These are phyloP conservation scores for Brachylomia viminalis DNA, from an alignment of 2,888 invertebrate genomes.

Conservation along the genomic window DNA sequence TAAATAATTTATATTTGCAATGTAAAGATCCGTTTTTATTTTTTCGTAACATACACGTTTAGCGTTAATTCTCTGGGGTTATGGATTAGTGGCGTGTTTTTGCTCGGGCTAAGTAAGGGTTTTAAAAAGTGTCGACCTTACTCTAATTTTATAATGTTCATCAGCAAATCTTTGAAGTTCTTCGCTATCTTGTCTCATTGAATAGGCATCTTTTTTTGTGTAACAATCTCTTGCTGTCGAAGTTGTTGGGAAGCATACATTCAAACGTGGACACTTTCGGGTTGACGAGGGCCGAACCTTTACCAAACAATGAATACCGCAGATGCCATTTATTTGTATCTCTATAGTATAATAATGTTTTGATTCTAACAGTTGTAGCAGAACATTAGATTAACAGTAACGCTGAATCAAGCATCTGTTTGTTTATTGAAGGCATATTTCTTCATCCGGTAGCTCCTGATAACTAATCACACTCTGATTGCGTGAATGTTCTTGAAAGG, in stretches of 20 bases:
- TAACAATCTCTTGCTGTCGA: not conserved
- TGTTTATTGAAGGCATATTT: conserved; percentile 17
- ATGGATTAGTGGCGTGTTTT: conserved; percentile 18
- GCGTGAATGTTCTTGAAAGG: conserved; percentile 5
- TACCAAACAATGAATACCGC: not conserved
- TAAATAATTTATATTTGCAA: conserved; percentile 41
- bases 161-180: not conserved
- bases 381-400: conserved; percentile 5
- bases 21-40: conserved; percentile 39
- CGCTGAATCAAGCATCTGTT: conserved; percentile 26
- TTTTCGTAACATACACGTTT: conserved; percentile 31
- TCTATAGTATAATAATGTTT: not conserved
- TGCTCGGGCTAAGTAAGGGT: not conserved
- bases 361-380: not conserved
- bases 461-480: conserved; percentile 19
- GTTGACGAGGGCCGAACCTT: conserved; percentile 4
- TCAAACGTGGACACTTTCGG: conserved; percentile 4
- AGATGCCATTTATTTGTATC: not conserved
- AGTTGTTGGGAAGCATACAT: not conserved
- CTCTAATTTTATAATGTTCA: not conserved
- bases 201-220: not conserved
- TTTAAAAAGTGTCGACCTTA: not conserved
- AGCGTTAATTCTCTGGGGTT: conserved; percentile 17
- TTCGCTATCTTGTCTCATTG: not conserved
- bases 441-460: conserved; percentile 16